phyloP scores from a whole-genome alignment of 2,888 invertebrate species.

The Tillus elongatus region DNA sequence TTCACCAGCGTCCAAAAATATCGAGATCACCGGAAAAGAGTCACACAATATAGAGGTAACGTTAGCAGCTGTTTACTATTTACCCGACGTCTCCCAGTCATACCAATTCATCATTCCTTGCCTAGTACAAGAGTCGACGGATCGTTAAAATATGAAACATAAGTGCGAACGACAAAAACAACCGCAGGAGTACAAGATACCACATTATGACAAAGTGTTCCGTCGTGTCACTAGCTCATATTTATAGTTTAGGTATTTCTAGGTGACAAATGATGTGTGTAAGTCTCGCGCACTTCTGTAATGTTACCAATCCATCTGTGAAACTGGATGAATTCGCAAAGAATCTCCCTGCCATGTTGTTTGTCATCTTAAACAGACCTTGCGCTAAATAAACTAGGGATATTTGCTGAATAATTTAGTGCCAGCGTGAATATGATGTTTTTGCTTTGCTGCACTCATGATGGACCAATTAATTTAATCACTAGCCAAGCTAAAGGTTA shows the following conservation, averaged over 20 bases:
- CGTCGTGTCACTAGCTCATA: constrained; percentile 24
- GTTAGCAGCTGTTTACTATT: constrained; percentile 32
- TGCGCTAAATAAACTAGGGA: too few relatives aligned
- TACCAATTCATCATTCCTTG: constrained; percentile 30
- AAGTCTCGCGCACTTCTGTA: constrained; percentile 26
- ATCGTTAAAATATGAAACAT: constrained; percentile 38
- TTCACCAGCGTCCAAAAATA: background rate
- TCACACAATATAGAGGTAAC: constrained; percentile 25
- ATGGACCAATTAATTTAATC: too few relatives aligned
- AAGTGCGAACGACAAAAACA: constrained; percentile 34
- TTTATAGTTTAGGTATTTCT: constrained; percentile 31
- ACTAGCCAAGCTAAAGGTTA: too few relatives aligned
- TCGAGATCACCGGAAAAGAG: constrained; percentile 24
- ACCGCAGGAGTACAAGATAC: constrained; percentile 16
- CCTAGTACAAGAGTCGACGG: constrained; percentile 29
- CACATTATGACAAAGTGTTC: constrained; percentile 32
- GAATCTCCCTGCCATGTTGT: too few relatives aligned
- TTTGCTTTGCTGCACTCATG: too few relatives aligned
- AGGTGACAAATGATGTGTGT: constrained; percentile 34
- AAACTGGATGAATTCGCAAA: too few relatives aligned
- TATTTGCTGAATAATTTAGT: too few relatives aligned
- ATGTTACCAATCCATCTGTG: constrained; percentile 31
- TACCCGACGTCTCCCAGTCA: constrained; percentile 28
- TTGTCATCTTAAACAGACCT: too few relatives aligned
- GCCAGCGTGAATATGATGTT: too few relatives aligned